Evolutionary conservation across 2,797 vertebrate species (phyloP), one percentile per base, ranked within the genome.

Genomic region (Telmatherina bonti): DNA sequence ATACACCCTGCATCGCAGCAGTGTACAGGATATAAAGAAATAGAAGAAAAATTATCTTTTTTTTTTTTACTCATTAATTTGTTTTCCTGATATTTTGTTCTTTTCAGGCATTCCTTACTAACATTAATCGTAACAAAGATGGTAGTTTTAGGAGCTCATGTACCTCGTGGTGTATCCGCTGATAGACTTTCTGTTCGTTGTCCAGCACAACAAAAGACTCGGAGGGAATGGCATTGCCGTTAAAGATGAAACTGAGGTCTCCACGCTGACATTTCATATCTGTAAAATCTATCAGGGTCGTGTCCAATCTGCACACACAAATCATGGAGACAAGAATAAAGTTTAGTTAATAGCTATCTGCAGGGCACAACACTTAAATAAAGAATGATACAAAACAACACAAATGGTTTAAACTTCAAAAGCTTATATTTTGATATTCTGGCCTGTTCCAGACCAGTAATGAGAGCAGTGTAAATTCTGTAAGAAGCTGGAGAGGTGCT

Each of bases 221-320:
- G 0, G 98, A 96, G 79, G 97, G 97, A 22, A 95, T 65, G 1
- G 97, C 97, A 3, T 97, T 97, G 35, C 98, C 98, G 0, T 95
- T 98, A 89, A 99, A 99, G 93, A 99, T 98, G 94, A 99, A 99
- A 91, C 98, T 99, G 62, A 99, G 92, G 85, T 99, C 97, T 70
- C 98, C 98, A 58, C 98, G 96, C 94, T 99, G 98, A 93, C 98
- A 99, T 95, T 99, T 99, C 98, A 99, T 99, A 89, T 99, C 98
- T 0, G 96, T 97, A 93, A 99, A 99, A 91, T 99, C 97, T 85
- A 99, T 99, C 82, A 99, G 95, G 70, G 98, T 99, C 55, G 98
- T 99, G 93, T 99, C 98, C 90, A 99, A 94, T 94, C 98, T 99
- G 82, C 2, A 67, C 31, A 63, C 22, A 67, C 18, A 26, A 58